phyloP scores from a whole-genome alignment of 2,797 vertebrate species.

The Girardinus metallicus region DNA sequence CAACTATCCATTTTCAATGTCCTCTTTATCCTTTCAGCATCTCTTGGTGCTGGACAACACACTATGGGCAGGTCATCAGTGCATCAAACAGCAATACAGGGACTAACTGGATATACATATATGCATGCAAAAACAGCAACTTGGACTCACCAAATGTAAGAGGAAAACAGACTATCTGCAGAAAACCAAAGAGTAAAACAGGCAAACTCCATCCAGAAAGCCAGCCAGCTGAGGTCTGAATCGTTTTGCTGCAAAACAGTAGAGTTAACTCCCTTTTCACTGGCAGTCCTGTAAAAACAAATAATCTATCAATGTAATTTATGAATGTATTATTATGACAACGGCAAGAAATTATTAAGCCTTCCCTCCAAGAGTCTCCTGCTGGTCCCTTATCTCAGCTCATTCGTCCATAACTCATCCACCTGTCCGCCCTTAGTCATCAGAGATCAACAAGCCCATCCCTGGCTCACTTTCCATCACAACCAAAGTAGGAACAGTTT shows the following conservation, averaged over 20 bases:
- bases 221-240: neutral
- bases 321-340: neutral
- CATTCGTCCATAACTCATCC: neutral
- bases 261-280: neutral
- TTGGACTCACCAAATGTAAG: neutral
- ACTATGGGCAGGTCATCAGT: neutral
- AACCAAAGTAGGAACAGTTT: neutral
- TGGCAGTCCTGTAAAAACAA: neutral
- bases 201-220: neutral
- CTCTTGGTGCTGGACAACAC: neutral
- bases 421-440: neutral
- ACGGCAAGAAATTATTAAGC: neutral
- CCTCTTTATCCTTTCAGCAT: neutral
- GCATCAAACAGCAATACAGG: neutral
- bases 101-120: neutral
- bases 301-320: neutral
- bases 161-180: neutral
- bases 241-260: neutral
- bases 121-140: neutral
- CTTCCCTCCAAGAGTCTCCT: neutral
- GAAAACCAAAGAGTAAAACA: neutral
- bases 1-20: neutral
- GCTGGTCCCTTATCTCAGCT: slow-evolving; percentile 1
- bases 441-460: neutral
- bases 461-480: neutral